Base-by-base conservation (phyloP, 2,888 invertebrate genomes). In the Hirtodrosophila trivittata region DNA sequence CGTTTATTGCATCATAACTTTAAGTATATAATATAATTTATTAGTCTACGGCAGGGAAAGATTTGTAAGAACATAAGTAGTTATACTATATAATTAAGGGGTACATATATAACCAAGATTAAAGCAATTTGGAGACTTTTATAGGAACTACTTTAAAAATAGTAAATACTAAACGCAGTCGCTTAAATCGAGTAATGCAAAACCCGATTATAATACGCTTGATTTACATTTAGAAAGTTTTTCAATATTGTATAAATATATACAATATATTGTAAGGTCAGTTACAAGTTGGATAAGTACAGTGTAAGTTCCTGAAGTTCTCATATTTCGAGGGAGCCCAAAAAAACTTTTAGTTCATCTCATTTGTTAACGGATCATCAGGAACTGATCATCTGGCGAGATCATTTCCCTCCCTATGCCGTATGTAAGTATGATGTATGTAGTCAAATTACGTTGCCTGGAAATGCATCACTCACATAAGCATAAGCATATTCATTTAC, bases 371-470 rank as follows among this genome's bases (percentile, higher is more conserved):
- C 74, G 74, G 68, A 52, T 77, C 74, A 76, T 33, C 74, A 42
- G 77, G 62, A 63, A 57, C 30, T 45, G 67, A 66, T 76, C 77
- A 67, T 46, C 54, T 52, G 57, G 50, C 55, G 38, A 18, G 38
- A 49, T 37, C 10, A 14, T 41, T 45, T 39, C 37, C 39, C 56
- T 28, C 14, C 35, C 50, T 3, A 10, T 6, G 12, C 6, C 21
- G 14, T 37, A 5, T 37, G 26, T 25, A 8, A 35, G 14, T 35
- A 6, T 13, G 45, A 45, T 47, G 47, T 67, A 60, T 66, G 72
- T 80, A 81, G 86, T 81, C 80, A 87, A 81, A 87, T 81, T 81
- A 87, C 80, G 60, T 80, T 80, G 80, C 86, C 64, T 75, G 80
- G 87, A 87, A 80, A 62, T 51, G 69, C 78, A 63, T 67, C 66